phyloP scores from a whole-genome alignment of 2,113 vertebrate genomes.

The Datnioides undecimradiatus region DNA sequence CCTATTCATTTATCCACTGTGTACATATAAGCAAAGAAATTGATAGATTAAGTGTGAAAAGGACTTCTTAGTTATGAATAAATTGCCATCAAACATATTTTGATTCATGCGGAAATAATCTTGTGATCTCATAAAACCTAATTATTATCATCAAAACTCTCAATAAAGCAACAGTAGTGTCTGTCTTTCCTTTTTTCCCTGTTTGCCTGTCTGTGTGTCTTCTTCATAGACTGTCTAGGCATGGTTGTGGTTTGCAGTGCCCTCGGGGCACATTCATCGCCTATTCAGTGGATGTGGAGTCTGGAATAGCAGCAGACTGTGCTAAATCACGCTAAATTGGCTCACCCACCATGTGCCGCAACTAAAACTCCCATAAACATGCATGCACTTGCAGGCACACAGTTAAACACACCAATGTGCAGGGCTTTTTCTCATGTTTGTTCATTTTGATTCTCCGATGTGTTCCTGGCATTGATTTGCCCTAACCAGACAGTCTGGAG shows the following conservation, averaged over 20 bases:
- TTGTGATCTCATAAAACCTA: not conserved
- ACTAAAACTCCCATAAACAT: slow-evolving; percentile 39
- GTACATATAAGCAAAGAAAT: not conserved
- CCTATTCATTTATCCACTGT: not conserved
- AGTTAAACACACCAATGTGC: not conserved
- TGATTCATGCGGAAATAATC: not conserved
- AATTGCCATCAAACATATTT: not conserved
- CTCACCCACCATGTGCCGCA: slow-evolving; percentile 29
- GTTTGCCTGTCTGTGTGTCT: slow-evolving; percentile 19
- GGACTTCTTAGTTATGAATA: not conserved
- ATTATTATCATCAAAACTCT: not conserved
- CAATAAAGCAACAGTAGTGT: not conserved
- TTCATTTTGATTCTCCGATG: not conserved
- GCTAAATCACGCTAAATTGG: slow-evolving; percentile 56
- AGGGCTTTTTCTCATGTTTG: not conserved
- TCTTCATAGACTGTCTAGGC: slow-evolving; percentile 40
- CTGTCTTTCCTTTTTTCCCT: not conserved
- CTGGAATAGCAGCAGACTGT: slow-evolving; percentile 50
- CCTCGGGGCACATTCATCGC: slow-evolving; percentile 43
- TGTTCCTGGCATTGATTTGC: not conserved
- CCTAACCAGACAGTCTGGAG: not conserved
- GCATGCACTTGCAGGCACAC: slow-evolving; percentile 18
- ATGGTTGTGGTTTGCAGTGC: slow-evolving; percentile 41
- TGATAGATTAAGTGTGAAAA: not conserved
- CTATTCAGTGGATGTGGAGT: slow-evolving; percentile 40